Evolutionary conservation across 2,888 invertebrate species (phyloP).

Genomic region (Sepioteuthis lessoniana): DNA sequence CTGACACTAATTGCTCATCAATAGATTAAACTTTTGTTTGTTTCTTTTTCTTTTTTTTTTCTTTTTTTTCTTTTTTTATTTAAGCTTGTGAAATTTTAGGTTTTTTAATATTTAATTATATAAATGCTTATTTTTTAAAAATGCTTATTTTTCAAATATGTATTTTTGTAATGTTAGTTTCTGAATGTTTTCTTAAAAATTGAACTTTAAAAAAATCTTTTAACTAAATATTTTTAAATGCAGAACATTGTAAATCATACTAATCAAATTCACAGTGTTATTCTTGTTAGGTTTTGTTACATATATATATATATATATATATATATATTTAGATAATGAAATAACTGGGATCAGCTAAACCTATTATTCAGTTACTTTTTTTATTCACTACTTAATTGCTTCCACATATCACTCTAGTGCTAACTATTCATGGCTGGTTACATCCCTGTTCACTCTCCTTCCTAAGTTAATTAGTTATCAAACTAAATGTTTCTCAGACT

Average conservation of each 20-base stretch:
- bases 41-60: no score
- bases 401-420: not conserved
- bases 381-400: not conserved
- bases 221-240: not conserved
- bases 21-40: no score
- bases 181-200: not conserved
- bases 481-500: slow-evolving; percentile 33
- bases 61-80: no score
- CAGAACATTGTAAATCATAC: not conserved
- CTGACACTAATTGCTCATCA: no score
- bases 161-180: not conserved
- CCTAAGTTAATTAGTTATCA: slow-evolving; percentile 8
- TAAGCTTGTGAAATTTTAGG: no score
- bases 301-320: not conserved
- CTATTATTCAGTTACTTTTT: no score
- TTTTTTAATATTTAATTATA: no score
- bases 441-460: not conserved
- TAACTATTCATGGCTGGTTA: not conserved
- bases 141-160: no score
- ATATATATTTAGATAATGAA: not conserved
- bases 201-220: not conserved
- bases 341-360: not conserved
- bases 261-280: not conserved
- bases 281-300: not conserved
- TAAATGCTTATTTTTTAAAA: no score